Evolutionary conservation across 2,797 vertebrate species (phyloP).

Genomic region (Brotula barbata): DNA sequence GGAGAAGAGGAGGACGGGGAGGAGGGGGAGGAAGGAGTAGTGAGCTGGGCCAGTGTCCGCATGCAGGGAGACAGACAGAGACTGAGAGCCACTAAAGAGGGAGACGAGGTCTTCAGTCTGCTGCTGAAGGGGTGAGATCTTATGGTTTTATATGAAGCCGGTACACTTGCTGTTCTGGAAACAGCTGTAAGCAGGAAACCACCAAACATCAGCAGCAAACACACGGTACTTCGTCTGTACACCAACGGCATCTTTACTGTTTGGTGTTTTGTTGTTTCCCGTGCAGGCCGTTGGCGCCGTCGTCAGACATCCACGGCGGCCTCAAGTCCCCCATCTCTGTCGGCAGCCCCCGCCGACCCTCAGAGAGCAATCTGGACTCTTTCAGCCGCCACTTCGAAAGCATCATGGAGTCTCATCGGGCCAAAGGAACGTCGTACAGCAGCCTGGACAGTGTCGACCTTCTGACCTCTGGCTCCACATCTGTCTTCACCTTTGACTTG

Average conservation of each 20-base stretch:
- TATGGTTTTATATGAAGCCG: too few relatives aligned
- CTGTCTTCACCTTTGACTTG: slow-evolving; percentile 92
- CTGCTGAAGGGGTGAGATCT: slow-evolving; percentile 77
- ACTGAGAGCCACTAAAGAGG: slow-evolving; percentile 59
- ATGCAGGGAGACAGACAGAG: slow-evolving; percentile 71
- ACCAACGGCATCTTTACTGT: too few relatives aligned
- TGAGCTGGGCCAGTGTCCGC: slow-evolving; percentile 73
- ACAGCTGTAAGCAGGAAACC: too few relatives aligned
- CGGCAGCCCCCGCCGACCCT: slow-evolving; percentile 81
- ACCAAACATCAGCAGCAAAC: too few relatives aligned
- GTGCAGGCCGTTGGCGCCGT: slow-evolving; percentile 30
- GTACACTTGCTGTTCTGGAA: too few relatives aligned
- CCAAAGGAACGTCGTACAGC: slow-evolving; percentile 93
- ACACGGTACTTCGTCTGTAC: too few relatives aligned
- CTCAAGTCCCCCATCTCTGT: slow-evolving; percentile 88
- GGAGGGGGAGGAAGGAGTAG: slow-evolving; percentile 69
- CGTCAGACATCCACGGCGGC: slow-evolving; percentile 44
- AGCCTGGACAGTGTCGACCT: slow-evolving; percentile 90
- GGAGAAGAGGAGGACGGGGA: slow-evolving; percentile 43
- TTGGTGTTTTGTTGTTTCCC: background rate
- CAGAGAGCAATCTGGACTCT: slow-evolving; percentile 82
- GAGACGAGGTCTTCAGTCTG: slow-evolving; percentile 74
- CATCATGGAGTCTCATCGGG: slow-evolving; percentile 92
- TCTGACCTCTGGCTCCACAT: slow-evolving; percentile 87
- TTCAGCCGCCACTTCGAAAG: slow-evolving; percentile 95